Evolutionary conservation across 2,888 invertebrate genomes (phyloP), one percentile per base, ranked within the genome.

Genomic region (Rugalucina vietnamica): DNA sequence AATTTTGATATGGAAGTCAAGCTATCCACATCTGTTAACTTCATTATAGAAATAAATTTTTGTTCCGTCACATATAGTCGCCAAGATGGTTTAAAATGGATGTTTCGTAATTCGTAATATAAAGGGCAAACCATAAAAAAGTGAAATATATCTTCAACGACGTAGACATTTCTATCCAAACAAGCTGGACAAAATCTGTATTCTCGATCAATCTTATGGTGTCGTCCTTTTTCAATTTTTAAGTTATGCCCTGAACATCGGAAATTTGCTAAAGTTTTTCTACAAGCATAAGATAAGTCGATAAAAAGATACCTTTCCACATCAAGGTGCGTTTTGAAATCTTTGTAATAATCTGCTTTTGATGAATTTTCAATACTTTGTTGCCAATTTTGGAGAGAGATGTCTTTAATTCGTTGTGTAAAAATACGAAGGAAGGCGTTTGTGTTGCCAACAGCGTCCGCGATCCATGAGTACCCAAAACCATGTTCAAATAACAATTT

Each of bases 401-500:
- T 49, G 71, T 78, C 78, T 8, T 39, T 69, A 10, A 78, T n/a
- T 71, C 70, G 32, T 49, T 70, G 43, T 4, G 43, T 69, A 34
- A 78, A 78, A 32, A 39, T 24, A 24, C 29, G 32, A n/a, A 78
- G 24, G 71, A 78, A 78, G 3, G 54, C 32, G 57, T 71, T 49
- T 43, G 32, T 54, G 50, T 78, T 49, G 24, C 78, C 78, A 78
- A 78, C 43, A 24, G 29, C 70, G 29, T 78, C 71, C 24, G 36
- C 34, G 18, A 70, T 50, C 78, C 78, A 78, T 29, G 71, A 34
- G 34, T 70, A 78, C 24, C 78, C 78, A 50, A 69, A 78, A 36
- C 78, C 78, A 71, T 71, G 50, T n/a, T 36, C 39, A 54, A 39
- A 78, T 34, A 78, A 36, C 34, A 78, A 50, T 39, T 43, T 32